Conservation (phyloP, 2,113 vertebrate genomes). For the Corvus hawaiiensis region DNA sequence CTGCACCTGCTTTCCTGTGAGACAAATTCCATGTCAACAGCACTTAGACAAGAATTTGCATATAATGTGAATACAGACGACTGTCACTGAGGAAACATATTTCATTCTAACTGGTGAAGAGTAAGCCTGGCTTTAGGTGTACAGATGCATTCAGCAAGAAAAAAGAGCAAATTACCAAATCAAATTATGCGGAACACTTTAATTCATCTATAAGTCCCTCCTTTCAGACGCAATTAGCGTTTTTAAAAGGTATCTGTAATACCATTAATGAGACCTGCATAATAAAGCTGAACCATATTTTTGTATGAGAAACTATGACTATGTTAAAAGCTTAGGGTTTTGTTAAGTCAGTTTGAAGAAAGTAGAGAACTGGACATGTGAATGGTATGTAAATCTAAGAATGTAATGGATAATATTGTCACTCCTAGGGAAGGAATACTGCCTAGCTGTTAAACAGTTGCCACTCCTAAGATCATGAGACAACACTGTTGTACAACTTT, state of each 20-base stretch:
- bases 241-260: not conserved
- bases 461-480: not conserved
- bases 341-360: not conserved
- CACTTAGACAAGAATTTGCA: not conserved
- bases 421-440: not conserved
- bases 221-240: not conserved
- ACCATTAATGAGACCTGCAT: not conserved
- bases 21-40: not conserved
- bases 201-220: not conserved
- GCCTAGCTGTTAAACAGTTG: not conserved
- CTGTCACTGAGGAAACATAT: not conserved
- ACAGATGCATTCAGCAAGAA: not conserved
- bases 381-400: not conserved
- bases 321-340: not conserved
- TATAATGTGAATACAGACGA: not conserved
- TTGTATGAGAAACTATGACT: not conserved
- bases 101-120: not conserved
- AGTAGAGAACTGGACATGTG: not conserved
- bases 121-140: not conserved
- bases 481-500: not conserved
- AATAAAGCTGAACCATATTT: not conserved
- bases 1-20: not conserved
- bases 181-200: not conserved
- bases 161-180: not conserved
- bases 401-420: not conserved